phyloP scores from a whole-genome alignment of 2,888 invertebrate genomes.

The Acanthopleura granulata region DNA sequence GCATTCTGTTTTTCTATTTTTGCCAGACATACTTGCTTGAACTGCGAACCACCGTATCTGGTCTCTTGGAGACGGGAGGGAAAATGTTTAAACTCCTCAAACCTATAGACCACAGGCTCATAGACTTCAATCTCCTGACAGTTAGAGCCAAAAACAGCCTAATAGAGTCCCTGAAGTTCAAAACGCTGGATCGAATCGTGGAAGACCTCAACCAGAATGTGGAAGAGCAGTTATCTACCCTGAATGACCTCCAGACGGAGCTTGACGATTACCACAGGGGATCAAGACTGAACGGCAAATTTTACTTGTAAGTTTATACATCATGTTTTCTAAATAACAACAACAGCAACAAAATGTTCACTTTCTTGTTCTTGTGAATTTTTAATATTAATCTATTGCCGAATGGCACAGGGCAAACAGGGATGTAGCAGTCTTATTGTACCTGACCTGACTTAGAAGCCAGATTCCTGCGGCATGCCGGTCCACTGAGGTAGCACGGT shows the following conservation, averaged over 20 bases:
- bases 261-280: constrained; percentile 14
- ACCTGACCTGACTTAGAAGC: too few relatives aligned
- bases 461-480: too few relatives aligned
- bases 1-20: background rate
- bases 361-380: too few relatives aligned
- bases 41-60: constrained; percentile 1
- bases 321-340: too few relatives aligned
- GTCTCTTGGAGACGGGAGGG: background rate
- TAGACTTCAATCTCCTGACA: background rate
- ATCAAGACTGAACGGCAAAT: constrained; percentile 2
- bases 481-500: too few relatives aligned
- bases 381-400: too few relatives aligned
- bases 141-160: background rate
- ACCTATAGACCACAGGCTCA: background rate
- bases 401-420: too few relatives aligned
- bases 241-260: constrained; percentile 10
- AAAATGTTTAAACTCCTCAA: background rate
- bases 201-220: background rate
- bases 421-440: too few relatives aligned
- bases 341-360: too few relatives aligned
- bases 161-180: background rate
- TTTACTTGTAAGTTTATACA: constrained; percentile 4
- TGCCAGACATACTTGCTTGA: background rate
- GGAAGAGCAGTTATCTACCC: constrained; percentile 19
- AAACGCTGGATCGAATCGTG: background rate